phyloP scores from a whole-genome alignment of 2,113 vertebrate species.

The Ptychochromis oligacanthus region DNA sequence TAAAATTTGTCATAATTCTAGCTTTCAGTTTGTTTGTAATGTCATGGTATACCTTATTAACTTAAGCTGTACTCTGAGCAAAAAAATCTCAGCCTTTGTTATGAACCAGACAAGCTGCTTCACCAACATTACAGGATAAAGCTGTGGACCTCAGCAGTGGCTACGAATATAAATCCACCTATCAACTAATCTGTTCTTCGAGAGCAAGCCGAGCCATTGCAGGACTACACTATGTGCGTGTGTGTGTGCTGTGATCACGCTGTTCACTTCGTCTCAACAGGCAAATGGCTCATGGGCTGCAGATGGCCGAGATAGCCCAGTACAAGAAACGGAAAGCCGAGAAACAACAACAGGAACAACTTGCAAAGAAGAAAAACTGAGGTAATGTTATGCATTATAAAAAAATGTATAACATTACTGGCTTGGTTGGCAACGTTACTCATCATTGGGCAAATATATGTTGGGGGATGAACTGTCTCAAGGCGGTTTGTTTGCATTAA shows the following conservation, averaged over 20 bases:
- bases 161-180: background rate
- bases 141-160: background rate
- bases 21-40: background rate
- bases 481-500: conserved; percentile 16
- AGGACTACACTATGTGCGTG: conserved; percentile 14
- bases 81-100: background rate
- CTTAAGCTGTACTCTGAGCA: background rate
- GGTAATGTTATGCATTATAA: conserved; percentile 81
- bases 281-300: conserved; percentile 83
- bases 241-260: conserved; percentile 47
- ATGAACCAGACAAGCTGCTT: background rate
- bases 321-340: conserved; percentile 85
- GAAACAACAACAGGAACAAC: conserved; percentile 78
- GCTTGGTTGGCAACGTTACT: conserved; percentile 49
- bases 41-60: background rate
- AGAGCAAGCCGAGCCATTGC: background rate
- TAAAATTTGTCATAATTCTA: background rate
- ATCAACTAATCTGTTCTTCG: background rate
- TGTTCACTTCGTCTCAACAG: conserved; percentile 76
- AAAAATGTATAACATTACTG: conserved; percentile 80
- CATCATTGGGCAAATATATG: conserved; percentile 34
- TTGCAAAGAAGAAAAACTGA: conserved; percentile 85
- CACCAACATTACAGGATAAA: background rate
- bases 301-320: conserved; percentile 85
- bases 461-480: conserved; percentile 28